Evolutionary conservation across 2,797 vertebrate genomes (phyloP).

Genomic region (Phrynocephalus guinanensis): DNA sequence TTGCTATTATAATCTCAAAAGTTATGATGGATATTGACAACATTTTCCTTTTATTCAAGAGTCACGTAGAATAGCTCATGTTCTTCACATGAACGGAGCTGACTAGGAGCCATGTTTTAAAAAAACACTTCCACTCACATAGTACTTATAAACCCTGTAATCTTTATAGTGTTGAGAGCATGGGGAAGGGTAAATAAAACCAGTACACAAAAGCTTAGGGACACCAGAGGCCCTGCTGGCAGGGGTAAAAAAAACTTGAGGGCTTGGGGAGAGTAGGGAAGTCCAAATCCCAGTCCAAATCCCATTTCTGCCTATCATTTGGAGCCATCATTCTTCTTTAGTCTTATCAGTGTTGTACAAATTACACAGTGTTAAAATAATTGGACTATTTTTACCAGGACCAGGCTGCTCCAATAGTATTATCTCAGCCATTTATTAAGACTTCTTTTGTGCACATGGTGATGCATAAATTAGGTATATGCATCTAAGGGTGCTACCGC

Average conservation of each 20-base stretch:
- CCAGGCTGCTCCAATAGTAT: no score
- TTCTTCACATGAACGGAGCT: neutral
- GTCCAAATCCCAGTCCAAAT: no score
- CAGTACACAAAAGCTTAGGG: neutral
- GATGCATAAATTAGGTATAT: no score
- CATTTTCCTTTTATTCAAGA: neutral
- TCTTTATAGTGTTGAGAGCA: neutral
- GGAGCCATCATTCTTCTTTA: neutral
- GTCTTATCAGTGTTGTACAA: no score
- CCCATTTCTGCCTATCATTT: neutral
- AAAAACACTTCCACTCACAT: conserved; percentile 2
- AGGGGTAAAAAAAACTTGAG: neutral
- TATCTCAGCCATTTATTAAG: no score
- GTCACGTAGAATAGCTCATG: neutral
- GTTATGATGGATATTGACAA: neutral
- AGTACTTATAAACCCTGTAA: neutral
- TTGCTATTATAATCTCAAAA: neutral
- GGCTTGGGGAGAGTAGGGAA: neutral
- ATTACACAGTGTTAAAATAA: no score
- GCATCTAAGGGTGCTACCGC: no score
- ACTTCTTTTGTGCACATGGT: no score
- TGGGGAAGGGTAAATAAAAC: neutral
- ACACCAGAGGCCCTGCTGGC: neutral
- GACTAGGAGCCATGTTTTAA: neutral
- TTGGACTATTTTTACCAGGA: no score